phyloP scores from a whole-genome alignment of 2,888 invertebrate species.

The Sthenelais limicola region DNA sequence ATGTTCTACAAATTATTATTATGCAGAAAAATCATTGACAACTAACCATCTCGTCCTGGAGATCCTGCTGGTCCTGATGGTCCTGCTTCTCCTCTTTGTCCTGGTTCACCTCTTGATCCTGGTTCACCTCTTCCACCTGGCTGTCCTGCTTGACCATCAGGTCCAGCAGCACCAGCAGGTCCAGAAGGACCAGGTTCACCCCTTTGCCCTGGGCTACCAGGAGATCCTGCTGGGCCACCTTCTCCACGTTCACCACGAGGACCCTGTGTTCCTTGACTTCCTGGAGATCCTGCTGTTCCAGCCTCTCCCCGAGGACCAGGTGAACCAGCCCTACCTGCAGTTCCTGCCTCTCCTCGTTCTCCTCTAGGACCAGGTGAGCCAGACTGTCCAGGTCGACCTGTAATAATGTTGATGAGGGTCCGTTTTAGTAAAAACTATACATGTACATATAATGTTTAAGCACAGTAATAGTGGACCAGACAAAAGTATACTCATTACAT shows the following conservation, averaged over 20 bases:
- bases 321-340: slow-evolving; percentile 19
- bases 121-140: slow-evolving; percentile 40
- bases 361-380: slow-evolving; percentile 38
- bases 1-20: no score
- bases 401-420: no score
- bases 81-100: slow-evolving; percentile 45
- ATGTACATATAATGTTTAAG: no score
- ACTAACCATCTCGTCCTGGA: slow-evolving; percentile 40
- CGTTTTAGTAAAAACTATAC: no score
- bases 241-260: slow-evolving; percentile 41
- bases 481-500: no score
- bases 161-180: slow-evolving; percentile 42
- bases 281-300: slow-evolving; percentile 35
- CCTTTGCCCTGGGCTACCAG: slow-evolving; percentile 27
- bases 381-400: slow-evolving; percentile 54
- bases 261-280: slow-evolving; percentile 37
- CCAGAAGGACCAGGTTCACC: slow-evolving; percentile 24
- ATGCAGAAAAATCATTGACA: no score
- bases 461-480: no score
- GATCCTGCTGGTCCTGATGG: slow-evolving; percentile 43
- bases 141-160: slow-evolving; percentile 42
- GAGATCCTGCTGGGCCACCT: slow-evolving; percentile 13
- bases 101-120: slow-evolving; percentile 46
- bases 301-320: slow-evolving; percentile 17
- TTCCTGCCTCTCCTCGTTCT: slow-evolving; percentile 36